Percentiles rank a stretch among this genome's conserved stretches.
phyloP scores from a whole-genome alignment of 2,113 vertebrate species.

The Junco hyemalis region DNA sequence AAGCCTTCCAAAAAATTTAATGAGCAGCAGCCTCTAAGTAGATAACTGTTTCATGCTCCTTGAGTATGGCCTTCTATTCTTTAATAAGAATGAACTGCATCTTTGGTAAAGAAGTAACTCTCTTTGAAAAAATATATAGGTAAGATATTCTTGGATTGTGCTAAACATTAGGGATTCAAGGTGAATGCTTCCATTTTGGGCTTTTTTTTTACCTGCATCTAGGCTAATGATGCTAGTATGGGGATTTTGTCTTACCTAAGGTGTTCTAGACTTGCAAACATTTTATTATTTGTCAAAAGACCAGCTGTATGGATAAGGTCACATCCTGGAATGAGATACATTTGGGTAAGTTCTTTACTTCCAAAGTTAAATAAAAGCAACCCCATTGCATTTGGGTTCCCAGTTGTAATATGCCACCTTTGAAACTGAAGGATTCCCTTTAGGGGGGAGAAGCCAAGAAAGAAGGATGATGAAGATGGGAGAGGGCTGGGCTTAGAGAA shows the following conservation, averaged over 20 bases:
- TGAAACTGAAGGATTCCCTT: neutral
- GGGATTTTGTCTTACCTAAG: neutral
- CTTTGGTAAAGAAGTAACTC: neutral
- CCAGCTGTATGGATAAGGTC: neutral
- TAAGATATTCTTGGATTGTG: neutral
- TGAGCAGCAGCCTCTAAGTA: neutral
- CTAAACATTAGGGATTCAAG: neutral
- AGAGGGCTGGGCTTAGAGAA: neutral
- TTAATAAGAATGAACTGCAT: neutral
- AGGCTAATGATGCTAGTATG: neutral
- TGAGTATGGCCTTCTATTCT: neutral
- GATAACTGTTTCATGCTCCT: rapidly evolving
- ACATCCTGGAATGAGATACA: neutral
- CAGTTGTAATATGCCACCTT: neutral
- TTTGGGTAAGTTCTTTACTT: neutral
- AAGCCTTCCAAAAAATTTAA: neutral
- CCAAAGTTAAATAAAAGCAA: neutral
- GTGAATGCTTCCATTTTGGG: neutral
- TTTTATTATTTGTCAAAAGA: neutral
- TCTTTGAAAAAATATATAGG: neutral
- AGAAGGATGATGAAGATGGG: neutral
- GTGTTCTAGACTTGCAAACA: neutral
- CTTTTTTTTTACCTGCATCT: neutral
- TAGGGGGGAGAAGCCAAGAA: neutral
- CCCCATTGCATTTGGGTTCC: neutral